Evolutionary conservation across 2,113 vertebrate species (phyloP).

Genomic region (Megaleporinus macrocephalus): DNA sequence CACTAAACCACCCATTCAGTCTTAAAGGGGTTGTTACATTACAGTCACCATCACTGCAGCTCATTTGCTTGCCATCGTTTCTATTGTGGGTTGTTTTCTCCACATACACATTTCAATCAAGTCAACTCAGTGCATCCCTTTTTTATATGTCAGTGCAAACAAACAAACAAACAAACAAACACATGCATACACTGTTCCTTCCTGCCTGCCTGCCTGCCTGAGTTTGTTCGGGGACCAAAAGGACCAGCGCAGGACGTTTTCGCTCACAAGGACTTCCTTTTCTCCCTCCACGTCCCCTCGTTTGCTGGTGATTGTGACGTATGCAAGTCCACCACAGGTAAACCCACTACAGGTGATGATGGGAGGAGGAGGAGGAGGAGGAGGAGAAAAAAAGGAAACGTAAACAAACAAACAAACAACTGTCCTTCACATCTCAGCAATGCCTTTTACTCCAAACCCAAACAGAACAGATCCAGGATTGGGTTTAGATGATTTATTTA

Average conservation of each 20-base stretch:
- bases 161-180: not conserved
- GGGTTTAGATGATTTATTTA: slow-evolving; percentile 17
- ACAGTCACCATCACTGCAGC: too few species aligned
- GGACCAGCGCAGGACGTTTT: slow-evolving; percentile 76
- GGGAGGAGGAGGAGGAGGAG: slow-evolving; percentile 50
- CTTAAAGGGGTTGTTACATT: too few species aligned
- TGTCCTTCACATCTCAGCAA: slow-evolving; percentile 5
- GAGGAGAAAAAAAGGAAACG: not conserved
- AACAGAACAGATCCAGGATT: slow-evolving; percentile 1
- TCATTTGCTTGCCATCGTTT: not conserved
- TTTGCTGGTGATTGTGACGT: slow-evolving; percentile 85
- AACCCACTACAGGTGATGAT: slow-evolving; percentile 44
- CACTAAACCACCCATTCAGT: too few species aligned
- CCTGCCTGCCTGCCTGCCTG: slow-evolving; percentile 7
- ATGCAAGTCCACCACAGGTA: slow-evolving; percentile 79
- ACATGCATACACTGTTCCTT: not conserved
- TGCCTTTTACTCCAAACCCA: slow-evolving; percentile 11
- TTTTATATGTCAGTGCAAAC: not conserved
- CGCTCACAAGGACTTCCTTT: slow-evolving; percentile 72
- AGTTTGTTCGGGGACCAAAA: slow-evolving; percentile 80
- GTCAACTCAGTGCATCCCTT: not conserved
- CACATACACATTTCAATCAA: not conserved
- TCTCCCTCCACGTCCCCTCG: slow-evolving; percentile 77
- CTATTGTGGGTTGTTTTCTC: not conserved
- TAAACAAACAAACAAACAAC: not conserved